Conservation (phyloP, 2,113 vertebrate species). For the Siniperca knerii region DNA sequence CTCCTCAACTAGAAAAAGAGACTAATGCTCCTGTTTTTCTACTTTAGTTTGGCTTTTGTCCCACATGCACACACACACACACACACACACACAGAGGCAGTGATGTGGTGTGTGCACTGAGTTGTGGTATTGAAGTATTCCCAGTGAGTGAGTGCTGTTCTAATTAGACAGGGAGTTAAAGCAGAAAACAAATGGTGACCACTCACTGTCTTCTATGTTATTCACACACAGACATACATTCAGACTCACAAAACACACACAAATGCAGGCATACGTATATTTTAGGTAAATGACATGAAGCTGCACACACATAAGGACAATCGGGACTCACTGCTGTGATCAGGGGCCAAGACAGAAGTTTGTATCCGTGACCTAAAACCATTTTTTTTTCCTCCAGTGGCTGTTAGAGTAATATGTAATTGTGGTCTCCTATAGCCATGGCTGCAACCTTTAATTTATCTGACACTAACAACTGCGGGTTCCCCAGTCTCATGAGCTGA, state of each 20-base stretch:
- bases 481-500: neutral
- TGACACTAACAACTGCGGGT: neutral
- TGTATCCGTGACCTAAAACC: constrained; percentile 18
- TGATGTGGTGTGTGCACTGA: constrained; percentile 7
- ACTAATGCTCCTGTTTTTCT: constrained; percentile 43
- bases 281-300: constrained; percentile 16
- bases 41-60: constrained; percentile 43
- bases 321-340: neutral
- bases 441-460: neutral
- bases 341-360: neutral
- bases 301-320: constrained; percentile 1
- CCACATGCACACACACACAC: neutral
- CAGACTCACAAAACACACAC: neutral
- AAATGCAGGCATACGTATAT: neutral
- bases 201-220: constrained; percentile 1
- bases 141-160: constrained; percentile 37
- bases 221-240: neutral
- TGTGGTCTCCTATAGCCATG: neutral
- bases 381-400: neutral
- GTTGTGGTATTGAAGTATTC: constrained; percentile 38
- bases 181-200: constrained; percentile 42
- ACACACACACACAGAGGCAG: neutral
- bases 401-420: neutral
- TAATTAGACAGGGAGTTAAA: constrained; percentile 46
- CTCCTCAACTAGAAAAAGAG: neutral